Conservation (phyloP, 2,113 vertebrate species). For the Coregonus clupeaformis region DNA sequence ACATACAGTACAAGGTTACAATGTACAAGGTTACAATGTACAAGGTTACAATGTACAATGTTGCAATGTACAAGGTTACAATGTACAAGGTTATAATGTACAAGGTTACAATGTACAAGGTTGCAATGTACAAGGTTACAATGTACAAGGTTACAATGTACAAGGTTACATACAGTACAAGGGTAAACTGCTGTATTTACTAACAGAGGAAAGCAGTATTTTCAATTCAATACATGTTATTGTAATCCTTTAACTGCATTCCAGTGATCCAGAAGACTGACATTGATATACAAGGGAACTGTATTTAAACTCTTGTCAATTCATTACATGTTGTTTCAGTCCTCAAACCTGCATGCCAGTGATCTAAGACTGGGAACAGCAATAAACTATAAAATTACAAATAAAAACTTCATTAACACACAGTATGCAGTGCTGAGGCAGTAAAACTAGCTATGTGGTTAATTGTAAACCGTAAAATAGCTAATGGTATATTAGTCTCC, state of each 20-base stretch:
- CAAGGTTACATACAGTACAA: constrained; percentile 24
- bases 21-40: constrained; percentile 20
- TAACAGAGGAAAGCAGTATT: constrained; percentile 16
- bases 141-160: constrained; percentile 48
- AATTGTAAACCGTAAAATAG: constrained; percentile 63
- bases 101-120: constrained; percentile 31
- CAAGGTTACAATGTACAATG: too few relatives aligned
- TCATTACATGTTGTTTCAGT: neutral
- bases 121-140: too few relatives aligned
- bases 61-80: constrained; percentile 23
- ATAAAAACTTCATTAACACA: constrained; percentile 66
- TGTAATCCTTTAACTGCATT: neutral
- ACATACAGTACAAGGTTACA: constrained; percentile 19
- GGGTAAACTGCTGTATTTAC: constrained; percentile 5
- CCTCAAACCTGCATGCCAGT: neutral
- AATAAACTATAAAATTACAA: constrained; percentile 45
- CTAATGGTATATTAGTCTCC: constrained; percentile 65
- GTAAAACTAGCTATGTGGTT: constrained; percentile 62
- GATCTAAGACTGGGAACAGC: constrained; percentile 1
- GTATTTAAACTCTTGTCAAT: constrained; percentile 25
- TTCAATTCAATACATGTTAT: too few relatives aligned
- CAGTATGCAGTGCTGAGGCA: constrained; percentile 41
- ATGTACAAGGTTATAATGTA: neutral
- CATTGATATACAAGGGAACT: neutral
- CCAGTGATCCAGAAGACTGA: neutral